phyloP scores from a whole-genome alignment of 2,113 vertebrate genomes.

The Platysteira castanea region DNA sequence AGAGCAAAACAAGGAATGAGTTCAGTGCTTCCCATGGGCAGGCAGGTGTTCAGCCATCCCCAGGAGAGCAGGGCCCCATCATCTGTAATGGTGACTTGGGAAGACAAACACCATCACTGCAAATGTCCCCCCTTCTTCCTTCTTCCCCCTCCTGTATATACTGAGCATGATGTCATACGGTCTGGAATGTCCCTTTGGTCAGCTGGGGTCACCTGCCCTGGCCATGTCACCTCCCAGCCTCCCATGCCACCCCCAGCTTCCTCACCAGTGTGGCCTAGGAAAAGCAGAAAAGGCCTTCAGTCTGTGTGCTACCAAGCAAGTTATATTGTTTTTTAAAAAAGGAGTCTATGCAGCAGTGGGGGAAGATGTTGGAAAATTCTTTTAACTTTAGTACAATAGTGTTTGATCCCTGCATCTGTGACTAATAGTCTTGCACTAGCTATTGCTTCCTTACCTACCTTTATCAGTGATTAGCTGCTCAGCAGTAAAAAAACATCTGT shows the following conservation, averaged over 20 bases:
- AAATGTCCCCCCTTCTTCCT: neutral
- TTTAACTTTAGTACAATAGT: neutral
- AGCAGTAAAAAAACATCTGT: neutral
- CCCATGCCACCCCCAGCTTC: too few relatives aligned
- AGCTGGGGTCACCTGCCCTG: neutral
- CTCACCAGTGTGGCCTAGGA: fast-evolving
- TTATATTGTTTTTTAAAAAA: neutral
- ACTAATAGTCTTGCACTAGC: neutral
- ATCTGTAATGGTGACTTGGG: too few relatives aligned
- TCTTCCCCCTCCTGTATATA: neutral
- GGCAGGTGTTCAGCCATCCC: neutral
- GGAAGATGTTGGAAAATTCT: neutral
- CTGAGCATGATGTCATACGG: neutral
- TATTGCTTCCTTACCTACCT: neutral
- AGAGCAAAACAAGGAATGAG: neutral
- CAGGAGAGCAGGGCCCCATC: neutral
- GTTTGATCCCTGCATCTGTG: neutral
- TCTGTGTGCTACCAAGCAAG: neutral
- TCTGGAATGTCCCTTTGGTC: neutral
- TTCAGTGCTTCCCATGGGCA: neutral
- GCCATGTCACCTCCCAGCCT: neutral
- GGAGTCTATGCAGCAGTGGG: neutral
- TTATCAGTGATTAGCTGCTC: neutral
- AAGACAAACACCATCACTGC: neutral
- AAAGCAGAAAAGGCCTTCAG: neutral